These are phyloP conservation scores for Brachypodius melanocephalos DNA, from an alignment of 2,113 vertebrate genomes.

Conservation along the genomic window DNA sequence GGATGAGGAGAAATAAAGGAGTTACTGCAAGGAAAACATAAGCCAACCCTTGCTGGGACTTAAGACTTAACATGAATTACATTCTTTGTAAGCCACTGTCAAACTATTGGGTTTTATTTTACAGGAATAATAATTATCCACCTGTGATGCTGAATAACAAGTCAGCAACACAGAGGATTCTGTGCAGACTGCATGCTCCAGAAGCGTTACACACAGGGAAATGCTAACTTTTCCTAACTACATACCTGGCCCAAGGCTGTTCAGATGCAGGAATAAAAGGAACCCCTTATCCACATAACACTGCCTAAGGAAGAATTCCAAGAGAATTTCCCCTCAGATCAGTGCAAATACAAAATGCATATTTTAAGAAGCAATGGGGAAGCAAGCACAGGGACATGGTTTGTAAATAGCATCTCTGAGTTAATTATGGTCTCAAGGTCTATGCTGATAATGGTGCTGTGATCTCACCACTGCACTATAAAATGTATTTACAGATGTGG, in stretches of 20 bases:
- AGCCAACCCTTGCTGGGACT: not conserved
- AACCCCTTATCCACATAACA: not conserved
- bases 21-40: not conserved
- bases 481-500: not conserved
- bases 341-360: fast-evolving
- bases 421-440: fast-evolving
- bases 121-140: not conserved
- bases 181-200: not conserved
- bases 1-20: not conserved
- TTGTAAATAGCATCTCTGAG: not conserved
- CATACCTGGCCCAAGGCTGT: not conserved
- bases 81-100: not conserved
- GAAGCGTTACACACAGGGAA: not conserved
- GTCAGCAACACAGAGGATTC: not conserved
- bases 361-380: not conserved
- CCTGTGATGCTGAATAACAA: not conserved
- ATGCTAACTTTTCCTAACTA: not conserved
- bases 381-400: not conserved
- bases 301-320: not conserved
- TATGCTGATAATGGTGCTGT: not conserved
- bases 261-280: not conserved
- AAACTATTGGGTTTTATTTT: not conserved
- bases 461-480: not conserved
- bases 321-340: not conserved
- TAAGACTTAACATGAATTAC: fast-evolving